phyloP scores from a whole-genome alignment of 1,140 invertebrate species.

The Papilio polytes region DNA sequence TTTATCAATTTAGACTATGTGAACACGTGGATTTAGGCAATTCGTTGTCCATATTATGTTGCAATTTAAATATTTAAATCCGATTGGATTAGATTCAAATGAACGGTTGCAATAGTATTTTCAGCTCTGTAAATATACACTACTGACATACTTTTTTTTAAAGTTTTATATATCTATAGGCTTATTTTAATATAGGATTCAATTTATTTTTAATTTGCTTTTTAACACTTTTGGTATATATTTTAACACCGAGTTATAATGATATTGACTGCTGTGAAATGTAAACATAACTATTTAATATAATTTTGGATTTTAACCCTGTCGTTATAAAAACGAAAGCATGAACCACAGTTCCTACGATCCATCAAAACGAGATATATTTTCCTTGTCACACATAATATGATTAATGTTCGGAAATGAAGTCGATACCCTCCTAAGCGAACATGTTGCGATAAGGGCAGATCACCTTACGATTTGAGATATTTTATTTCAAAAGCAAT shows the following conservation, averaged over 20 bases:
- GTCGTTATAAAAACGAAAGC: not conserved
- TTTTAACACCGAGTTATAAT: no score
- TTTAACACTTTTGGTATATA: no score
- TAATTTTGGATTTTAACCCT: not conserved
- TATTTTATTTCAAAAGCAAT: not conserved
- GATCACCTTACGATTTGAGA: slow-evolving; percentile 28
- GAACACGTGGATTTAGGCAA: not conserved
- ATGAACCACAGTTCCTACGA: not conserved
- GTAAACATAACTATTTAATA: not conserved
- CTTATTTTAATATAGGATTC: no score
- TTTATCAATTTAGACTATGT: not conserved
- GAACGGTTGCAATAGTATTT: slow-evolving; percentile 29
- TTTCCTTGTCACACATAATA: slow-evolving; percentile 33
- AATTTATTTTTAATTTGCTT: not conserved
- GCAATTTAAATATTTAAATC: slow-evolving; percentile 1
- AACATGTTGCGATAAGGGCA: slow-evolving; percentile 31
- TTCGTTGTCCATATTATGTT: not conserved
- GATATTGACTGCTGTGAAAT: not conserved
- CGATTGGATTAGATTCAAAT: slow-evolving; percentile 25
- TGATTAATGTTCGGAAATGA: slow-evolving; percentile 35
- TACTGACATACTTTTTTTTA: not conserved
- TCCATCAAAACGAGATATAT: slow-evolving; percentile 25
- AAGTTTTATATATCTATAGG: slow-evolving; percentile 7
- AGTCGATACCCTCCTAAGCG: slow-evolving; percentile 27
- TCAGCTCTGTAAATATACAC: slow-evolving; percentile 12